A percentile compares a stretch with the other conserved stretches of the same genome.
Conservation (phyloP, 2,113 vertebrate species). For the Sebastes schlegelii region DNA sequence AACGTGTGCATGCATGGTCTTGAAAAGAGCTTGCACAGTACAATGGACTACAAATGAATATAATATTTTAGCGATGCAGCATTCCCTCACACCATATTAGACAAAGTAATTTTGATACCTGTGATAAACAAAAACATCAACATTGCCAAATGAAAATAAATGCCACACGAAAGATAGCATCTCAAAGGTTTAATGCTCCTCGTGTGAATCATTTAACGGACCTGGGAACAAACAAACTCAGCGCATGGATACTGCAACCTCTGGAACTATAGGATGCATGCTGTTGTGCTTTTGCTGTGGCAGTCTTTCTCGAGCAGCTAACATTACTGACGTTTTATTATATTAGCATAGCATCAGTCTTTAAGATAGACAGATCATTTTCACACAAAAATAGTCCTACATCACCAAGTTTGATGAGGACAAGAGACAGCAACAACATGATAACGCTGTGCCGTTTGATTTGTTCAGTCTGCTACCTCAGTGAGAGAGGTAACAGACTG, state of each 20-base stretch:
- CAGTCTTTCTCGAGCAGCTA: not conserved
- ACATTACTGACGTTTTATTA: not conserved
- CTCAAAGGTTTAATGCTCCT: not conserved
- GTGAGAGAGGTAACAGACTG: not conserved
- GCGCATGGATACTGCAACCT: not conserved
- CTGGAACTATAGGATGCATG: not conserved
- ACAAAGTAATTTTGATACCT: not conserved
- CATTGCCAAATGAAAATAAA: not conserved
- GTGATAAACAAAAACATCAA: not conserved
- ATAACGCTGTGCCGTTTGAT: not conserved
- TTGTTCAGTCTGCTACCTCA: not conserved
- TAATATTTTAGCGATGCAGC: not conserved
- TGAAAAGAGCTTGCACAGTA: not conserved
- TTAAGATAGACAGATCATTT: not conserved
- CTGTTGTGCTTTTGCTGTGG: not conserved
- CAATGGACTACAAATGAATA: not conserved
- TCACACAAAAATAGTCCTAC: not conserved
- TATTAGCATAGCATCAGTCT: not conserved
- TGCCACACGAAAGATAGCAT: not conserved
- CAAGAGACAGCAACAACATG: not conserved
- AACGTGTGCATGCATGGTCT: too few species aligned
- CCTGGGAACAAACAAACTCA: not conserved
- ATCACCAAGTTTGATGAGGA: not conserved
- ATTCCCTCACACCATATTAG: not conserved
- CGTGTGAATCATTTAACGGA: not conserved